Conservation (phyloP, 2,888 invertebrate genomes). For the Eurois occulta region DNA sequence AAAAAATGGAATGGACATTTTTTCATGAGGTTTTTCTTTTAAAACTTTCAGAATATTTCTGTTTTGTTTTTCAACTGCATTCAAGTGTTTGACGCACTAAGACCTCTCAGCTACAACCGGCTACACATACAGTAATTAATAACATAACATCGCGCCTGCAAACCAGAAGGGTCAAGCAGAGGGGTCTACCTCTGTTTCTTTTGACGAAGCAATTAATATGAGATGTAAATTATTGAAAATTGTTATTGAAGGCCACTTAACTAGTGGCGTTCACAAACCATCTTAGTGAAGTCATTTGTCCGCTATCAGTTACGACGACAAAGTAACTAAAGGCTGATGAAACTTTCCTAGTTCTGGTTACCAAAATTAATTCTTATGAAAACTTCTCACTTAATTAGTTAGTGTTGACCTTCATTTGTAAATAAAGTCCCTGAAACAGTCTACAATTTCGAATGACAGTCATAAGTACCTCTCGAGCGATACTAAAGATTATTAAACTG, state of each 20-base stretch:
- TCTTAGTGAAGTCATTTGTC: not conserved
- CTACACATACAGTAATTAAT: not conserved
- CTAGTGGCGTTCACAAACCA: not conserved
- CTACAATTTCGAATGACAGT: conserved; percentile 48
- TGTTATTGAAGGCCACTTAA: not conserved
- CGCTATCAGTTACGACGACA: not conserved
- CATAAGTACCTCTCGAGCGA: conserved; percentile 49
- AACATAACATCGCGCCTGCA: not conserved
- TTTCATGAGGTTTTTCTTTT: not conserved
- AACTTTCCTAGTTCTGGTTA: not conserved
- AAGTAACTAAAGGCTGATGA: not conserved
- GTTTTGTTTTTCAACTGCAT: not conserved
- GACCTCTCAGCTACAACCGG: not conserved
- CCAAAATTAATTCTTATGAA: not conserved
- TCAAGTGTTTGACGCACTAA: not conserved
- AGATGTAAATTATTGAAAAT: not conserved
- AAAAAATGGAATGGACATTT: not conserved
- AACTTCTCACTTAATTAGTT: conserved; percentile 3
- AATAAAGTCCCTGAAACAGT: conserved; percentile 53
- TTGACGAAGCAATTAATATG: not conserved
- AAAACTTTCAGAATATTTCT: not conserved
- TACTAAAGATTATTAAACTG: conserved; percentile 66
- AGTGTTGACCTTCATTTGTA: conserved; percentile 34
- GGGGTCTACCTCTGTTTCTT: too few species aligned
- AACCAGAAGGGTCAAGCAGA: not conserved